These are phyloP conservation scores for Drosophila chauvacae DNA, from an alignment of 1,140 invertebrate species.

Conservation along the genomic window DNA sequence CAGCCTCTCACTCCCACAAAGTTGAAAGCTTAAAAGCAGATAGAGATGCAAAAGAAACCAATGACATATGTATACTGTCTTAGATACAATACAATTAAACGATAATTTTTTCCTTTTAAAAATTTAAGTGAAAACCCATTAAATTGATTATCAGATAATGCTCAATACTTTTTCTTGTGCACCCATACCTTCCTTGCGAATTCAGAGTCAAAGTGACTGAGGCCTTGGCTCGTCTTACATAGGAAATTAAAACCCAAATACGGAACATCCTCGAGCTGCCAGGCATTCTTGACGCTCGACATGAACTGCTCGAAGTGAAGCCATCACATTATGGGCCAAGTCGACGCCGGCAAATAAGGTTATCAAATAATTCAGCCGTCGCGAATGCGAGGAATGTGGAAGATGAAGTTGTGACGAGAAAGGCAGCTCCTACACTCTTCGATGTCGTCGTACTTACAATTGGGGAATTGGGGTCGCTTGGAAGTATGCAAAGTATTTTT, in stretches of 20 bases:
- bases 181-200: too few relatives aligned
- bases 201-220: constrained; percentile 7
- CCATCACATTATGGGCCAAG: constrained; percentile 65
- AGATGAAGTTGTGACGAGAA: constrained; percentile 29
- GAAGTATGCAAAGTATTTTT: constrained; percentile 39
- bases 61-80: neutral
- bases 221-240: constrained; percentile 44
- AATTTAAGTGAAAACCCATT: neutral
- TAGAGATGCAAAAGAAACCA: neutral
- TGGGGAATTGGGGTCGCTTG: constrained; percentile 21
- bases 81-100: too few relatives aligned
- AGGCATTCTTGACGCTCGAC: constrained; percentile 62
- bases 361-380: constrained; percentile 63
- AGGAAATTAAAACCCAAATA: constrained; percentile 72
- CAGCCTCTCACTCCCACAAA: too few relatives aligned
- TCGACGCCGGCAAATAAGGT: constrained; percentile 39
- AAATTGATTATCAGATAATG: constrained; percentile 4
- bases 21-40: neutral
- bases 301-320: constrained; percentile 49
- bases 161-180: neutral
- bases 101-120: neutral
- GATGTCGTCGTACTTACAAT: constrained; percentile 24
- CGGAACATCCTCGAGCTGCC: constrained; percentile 70
- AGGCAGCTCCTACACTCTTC: neutral
- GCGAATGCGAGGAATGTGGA: constrained; percentile 62